phyloP scores from a whole-genome alignment of 2,888 invertebrate genomes.

The Stegophylla sp. region DNA sequence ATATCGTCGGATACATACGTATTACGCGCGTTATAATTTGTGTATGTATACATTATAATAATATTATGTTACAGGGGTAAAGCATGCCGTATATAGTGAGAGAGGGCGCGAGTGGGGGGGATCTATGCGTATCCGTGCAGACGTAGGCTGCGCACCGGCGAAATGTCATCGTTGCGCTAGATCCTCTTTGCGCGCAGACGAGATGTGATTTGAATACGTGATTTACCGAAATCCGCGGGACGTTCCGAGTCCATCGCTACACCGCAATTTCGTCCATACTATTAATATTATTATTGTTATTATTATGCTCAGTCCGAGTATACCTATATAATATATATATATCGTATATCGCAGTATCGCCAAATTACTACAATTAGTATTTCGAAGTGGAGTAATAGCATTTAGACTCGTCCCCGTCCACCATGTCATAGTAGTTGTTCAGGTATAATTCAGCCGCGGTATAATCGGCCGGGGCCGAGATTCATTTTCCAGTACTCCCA shows the following conservation, averaged over 20 bases:
- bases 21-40: too few species aligned
- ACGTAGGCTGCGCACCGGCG: not conserved
- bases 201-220: constrained; percentile 20
- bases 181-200: not conserved
- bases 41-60: not conserved
- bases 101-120: not conserved
- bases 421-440: too few species aligned
- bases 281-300: too few species aligned
- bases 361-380: not conserved
- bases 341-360: not conserved
- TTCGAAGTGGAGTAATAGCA: too few species aligned
- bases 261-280: too few species aligned
- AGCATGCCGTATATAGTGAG: not conserved
- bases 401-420: too few species aligned
- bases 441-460: too few species aligned
- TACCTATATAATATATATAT: too few species aligned
- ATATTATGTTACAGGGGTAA: not conserved
- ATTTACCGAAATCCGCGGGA: constrained; percentile 12
- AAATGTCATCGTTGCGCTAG: not conserved
- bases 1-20: too few species aligned
- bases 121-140: not conserved
- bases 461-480: too few species aligned
- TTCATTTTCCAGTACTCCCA: too few species aligned
- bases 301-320: too few species aligned
- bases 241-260: not conserved